A percentile compares a stretch with the other conserved stretches of the same genome.
These are phyloP conservation scores for Pelobates fuscus DNA, from an alignment of 2,113 vertebrate species.

Conservation along the genomic window DNA sequence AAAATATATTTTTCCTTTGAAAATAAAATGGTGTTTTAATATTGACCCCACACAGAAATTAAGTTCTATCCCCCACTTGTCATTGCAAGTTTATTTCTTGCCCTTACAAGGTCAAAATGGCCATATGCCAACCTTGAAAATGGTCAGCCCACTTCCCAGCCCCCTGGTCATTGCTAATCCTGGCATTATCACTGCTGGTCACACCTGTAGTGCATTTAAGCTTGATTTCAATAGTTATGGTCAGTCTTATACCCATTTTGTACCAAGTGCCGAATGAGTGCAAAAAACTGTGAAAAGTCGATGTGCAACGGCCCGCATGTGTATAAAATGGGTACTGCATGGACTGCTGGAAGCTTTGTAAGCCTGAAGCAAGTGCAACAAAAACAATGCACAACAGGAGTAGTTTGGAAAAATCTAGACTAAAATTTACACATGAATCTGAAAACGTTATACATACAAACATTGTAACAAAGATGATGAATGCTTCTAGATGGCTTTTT, in stretches of 20 bases:
- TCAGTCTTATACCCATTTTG: conserved; percentile 40
- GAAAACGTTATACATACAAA: conserved; percentile 31
- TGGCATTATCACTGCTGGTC: conserved; percentile 50
- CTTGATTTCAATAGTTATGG: background rate
- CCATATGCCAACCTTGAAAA: too few species aligned
- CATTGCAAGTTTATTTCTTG: conserved; percentile 2
- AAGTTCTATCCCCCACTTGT: background rate
- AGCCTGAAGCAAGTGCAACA: conserved; percentile 1
- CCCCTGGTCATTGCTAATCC: conserved; percentile 45
- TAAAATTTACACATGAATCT: conserved; percentile 6
- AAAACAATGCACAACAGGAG: conserved; percentile 40
- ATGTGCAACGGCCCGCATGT: conserved; percentile 29
- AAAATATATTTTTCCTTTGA: conserved; percentile 3
- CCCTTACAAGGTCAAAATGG: background rate
- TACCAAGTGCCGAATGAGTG: conserved; percentile 32
- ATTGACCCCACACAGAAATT: background rate
- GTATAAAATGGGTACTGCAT: conserved; percentile 20
- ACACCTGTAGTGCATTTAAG: conserved; percentile 17
- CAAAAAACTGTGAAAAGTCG: conserved; percentile 41
- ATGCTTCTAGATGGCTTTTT: conserved; percentile 58
- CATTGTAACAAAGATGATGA: conserved; percentile 30
- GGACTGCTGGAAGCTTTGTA: conserved; percentile 24
- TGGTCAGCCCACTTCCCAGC: background rate
- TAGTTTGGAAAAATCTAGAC: background rate
- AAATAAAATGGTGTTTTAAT: conserved; percentile 31